These are phyloP conservation scores for Drosophila nr. perissopoda DNA, from an alignment of 2,888 invertebrate species.

Conservation along the genomic window DNA sequence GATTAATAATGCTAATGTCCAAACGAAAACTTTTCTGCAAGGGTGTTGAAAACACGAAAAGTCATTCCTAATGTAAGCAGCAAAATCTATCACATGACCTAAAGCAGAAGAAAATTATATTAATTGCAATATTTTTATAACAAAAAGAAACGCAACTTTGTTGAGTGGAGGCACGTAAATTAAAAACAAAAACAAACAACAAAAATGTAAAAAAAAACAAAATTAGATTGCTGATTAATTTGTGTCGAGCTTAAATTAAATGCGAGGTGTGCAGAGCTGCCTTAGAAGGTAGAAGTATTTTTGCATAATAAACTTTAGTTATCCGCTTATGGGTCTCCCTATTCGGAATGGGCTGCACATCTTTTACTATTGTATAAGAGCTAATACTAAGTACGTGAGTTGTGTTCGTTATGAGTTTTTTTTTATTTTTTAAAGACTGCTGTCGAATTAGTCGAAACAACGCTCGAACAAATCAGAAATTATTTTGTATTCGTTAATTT, in stretches of 20 bases:
- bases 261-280: slow-evolving; percentile 23
- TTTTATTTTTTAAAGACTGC: slow-evolving; percentile 37
- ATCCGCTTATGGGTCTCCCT: slow-evolving; percentile 4
- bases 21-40: slow-evolving; percentile 8
- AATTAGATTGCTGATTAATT: slow-evolving; percentile 54
- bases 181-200: slow-evolving; percentile 5
- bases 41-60: slow-evolving; percentile 21
- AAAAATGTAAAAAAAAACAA: neutral
- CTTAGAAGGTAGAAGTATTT: slow-evolving; percentile 31
- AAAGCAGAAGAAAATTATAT: slow-evolving; percentile 34
- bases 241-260: slow-evolving; percentile 58
- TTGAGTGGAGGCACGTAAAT: slow-evolving; percentile 52
- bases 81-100: slow-evolving; percentile 46
- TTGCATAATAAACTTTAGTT: slow-evolving; percentile 37
- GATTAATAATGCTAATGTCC: neutral
- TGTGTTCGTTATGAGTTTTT: slow-evolving; percentile 32
- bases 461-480: slow-evolving; percentile 14
- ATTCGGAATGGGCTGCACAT: slow-evolving; percentile 27
- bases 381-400: slow-evolving; percentile 25
- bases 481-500: slow-evolving; percentile 12
- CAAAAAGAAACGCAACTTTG: slow-evolving; percentile 20
- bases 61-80: slow-evolving; percentile 52
- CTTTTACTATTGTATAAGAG: slow-evolving; percentile 29
- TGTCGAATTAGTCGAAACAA: slow-evolving; percentile 50
- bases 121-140: slow-evolving; percentile 66